A percentile compares a stretch with the other conserved stretches of the same genome.
These are phyloP conservation scores for Pilophorus perplexus DNA, from an alignment of 2,888 invertebrate genomes.

Conservation along the genomic window DNA sequence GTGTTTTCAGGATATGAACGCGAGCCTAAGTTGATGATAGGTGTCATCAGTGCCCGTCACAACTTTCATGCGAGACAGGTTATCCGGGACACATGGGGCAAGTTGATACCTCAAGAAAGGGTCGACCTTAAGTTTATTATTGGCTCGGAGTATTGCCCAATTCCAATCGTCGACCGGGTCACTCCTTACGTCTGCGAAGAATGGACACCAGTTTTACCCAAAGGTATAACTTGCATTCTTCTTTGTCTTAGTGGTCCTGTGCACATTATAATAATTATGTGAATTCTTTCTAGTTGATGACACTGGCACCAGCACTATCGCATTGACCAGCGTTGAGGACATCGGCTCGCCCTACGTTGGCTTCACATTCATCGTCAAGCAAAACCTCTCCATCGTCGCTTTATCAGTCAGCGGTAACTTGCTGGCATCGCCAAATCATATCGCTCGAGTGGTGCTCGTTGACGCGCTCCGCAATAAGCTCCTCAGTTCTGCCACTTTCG, in stretches of 20 bases:
- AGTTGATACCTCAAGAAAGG: constrained; percentile 38
- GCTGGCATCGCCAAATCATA: constrained; percentile 11
- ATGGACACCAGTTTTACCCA: constrained; percentile 13
- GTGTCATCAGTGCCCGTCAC: constrained; percentile 34
- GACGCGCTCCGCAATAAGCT: constrained; percentile 21
- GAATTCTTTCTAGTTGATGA: background rate
- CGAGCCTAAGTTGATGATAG: too few species aligned
- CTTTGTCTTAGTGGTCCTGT: background rate
- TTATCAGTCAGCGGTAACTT: constrained; percentile 28
- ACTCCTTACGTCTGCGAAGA: constrained; percentile 10
- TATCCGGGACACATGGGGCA: constrained; percentile 49
- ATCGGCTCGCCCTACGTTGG: constrained; percentile 7
- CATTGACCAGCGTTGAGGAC: background rate
- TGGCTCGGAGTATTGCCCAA: constrained; percentile 37
- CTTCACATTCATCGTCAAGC: constrained; percentile 40
- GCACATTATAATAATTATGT: background rate
- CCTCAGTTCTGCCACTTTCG: constrained; percentile 37
- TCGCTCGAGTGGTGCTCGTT: constrained; percentile 33
- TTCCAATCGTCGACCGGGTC: constrained; percentile 5
- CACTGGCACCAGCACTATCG: background rate
- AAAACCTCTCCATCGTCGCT: constrained; percentile 8
- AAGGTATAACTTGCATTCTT: constrained; percentile 1
- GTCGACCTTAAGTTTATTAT: constrained; percentile 47
- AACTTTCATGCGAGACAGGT: constrained; percentile 32
- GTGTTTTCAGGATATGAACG: too few species aligned